phyloP scores from a whole-genome alignment of 2,113 vertebrate species.

The Microtus pennsylvanicus region DNA sequence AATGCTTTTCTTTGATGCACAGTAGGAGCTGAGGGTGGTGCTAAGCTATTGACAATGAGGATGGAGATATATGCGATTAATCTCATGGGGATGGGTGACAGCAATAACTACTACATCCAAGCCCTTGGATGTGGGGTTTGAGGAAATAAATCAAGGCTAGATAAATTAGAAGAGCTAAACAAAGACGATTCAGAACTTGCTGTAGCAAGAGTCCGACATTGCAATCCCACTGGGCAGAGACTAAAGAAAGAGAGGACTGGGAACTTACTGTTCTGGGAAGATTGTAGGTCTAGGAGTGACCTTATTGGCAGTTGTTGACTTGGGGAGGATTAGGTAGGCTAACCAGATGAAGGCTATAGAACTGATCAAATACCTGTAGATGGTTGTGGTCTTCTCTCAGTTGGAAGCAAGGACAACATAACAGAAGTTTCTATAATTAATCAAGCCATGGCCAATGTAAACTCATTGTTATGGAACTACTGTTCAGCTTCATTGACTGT shows the following conservation, averaged over 20 bases:
- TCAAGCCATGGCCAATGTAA: background rate
- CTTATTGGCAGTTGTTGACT: background rate
- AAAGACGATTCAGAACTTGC: background rate
- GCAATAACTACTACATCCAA: background rate
- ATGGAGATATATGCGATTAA: background rate
- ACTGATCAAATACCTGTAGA: background rate
- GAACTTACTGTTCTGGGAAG: background rate
- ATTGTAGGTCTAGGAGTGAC: background rate
- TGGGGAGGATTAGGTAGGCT: background rate
- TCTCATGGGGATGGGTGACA: rapidly evolving
- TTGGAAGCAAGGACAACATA: background rate
- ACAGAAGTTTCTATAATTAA: background rate
- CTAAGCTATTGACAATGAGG: background rate
- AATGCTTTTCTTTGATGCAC: background rate
- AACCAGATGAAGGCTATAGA: background rate
- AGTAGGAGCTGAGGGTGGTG: background rate
- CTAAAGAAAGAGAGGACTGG: background rate
- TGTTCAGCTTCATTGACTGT: background rate
- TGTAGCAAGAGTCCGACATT: no score
- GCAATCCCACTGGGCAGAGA: background rate
- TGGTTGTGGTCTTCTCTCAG: background rate
- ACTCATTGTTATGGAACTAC: background rate
- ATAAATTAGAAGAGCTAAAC: background rate
- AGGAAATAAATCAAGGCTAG: background rate
- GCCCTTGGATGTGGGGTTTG: background rate